Conservation (phyloP, 2,888 invertebrate genomes). For the Lasioglossum oenotherae region DNA sequence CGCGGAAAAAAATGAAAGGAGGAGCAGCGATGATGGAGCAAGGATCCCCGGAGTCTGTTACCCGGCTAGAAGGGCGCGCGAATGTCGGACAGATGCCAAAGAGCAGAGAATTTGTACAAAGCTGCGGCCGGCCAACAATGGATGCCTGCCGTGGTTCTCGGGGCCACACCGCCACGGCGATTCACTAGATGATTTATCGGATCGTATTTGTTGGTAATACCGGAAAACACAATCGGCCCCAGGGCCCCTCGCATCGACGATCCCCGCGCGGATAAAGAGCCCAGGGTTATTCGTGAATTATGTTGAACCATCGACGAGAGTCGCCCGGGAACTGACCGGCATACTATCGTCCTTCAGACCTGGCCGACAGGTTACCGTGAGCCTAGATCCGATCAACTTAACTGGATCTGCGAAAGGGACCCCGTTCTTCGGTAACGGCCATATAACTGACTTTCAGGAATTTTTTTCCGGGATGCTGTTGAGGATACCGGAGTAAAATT, state of each 20-base stretch:
- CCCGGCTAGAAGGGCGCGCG: slow-evolving; percentile 46
- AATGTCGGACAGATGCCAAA: slow-evolving; percentile 69
- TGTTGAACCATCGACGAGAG: slow-evolving; percentile 46
- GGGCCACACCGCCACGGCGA: slow-evolving; percentile 56
- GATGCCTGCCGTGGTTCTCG: slow-evolving; percentile 56
- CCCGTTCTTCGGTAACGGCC: neutral
- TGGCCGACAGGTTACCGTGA: neutral
- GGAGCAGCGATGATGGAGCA: slow-evolving; percentile 13
- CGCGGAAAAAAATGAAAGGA: neutral
- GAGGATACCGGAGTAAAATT: neutral
- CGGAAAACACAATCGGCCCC: slow-evolving; percentile 59
- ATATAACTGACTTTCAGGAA: neutral
- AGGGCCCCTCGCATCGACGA: slow-evolving; percentile 39
- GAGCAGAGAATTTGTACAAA: slow-evolving; percentile 64
- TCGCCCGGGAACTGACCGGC: slow-evolving; percentile 39
- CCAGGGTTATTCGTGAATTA: slow-evolving; percentile 43
- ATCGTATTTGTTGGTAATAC: slow-evolving; percentile 70
- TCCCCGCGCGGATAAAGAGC: slow-evolving; percentile 44
- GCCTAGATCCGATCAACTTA: slow-evolving; percentile 3
- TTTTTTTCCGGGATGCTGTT: neutral
- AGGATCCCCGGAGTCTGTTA: slow-evolving; percentile 15
- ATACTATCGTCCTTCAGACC: slow-evolving; percentile 5
- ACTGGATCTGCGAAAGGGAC: neutral
- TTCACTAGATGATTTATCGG: slow-evolving; percentile 74
- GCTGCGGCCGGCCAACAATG: slow-evolving; percentile 63